Base-by-base conservation (phyloP, 2,113 vertebrate genomes). In the Reinhardtius hippoglossoides region DNA sequence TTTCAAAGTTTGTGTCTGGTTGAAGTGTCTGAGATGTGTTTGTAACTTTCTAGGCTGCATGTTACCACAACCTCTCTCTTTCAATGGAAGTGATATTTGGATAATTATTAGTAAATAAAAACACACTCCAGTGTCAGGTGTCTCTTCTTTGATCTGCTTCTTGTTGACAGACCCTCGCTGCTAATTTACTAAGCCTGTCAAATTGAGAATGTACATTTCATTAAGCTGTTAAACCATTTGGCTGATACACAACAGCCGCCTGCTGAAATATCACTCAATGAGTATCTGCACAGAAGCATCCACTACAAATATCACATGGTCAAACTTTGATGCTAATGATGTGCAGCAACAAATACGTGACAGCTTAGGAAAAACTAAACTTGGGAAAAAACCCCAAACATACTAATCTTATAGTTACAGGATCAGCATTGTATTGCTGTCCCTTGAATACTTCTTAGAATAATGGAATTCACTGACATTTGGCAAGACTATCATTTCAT, bases 201-300 rank as follows among this genome's bases (percentile, higher is more conserved):
- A 83, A 60, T 58, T 23, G 31, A 81, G 74, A 73, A 79, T 61
- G 44, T 71, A 71, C n/a, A 78, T 80, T 80, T 71, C 72, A 85
- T 89, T 82, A 73, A 69, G 50, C 54, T 63, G 62, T 75, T 69
- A 72, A 80, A 52, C 62, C 66, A 84, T 48, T 58, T 87, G 87
- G 69, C 70, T 59, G 76, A 15, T 78, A 55, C 80, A 80, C 70
- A 89, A 75, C 73, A 68, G 70, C 61, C 64, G 65, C 6, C 46
- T 65, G 56, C 27, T 74, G 54, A 86, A 82, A 74, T 74, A 71
- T 62, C 68, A 21, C 48, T 82, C 61, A 50, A 9, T 76, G 75
- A 64, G 24, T 59, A 21, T 76, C 60, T 79, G 48, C 50, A 20
- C 27, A 73, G 59, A 71, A n/a, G 44, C 56, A 31, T 18, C 64